Conservation (phyloP, 2,113 vertebrate genomes). For the Pyxicephalus adspersus region DNA sequence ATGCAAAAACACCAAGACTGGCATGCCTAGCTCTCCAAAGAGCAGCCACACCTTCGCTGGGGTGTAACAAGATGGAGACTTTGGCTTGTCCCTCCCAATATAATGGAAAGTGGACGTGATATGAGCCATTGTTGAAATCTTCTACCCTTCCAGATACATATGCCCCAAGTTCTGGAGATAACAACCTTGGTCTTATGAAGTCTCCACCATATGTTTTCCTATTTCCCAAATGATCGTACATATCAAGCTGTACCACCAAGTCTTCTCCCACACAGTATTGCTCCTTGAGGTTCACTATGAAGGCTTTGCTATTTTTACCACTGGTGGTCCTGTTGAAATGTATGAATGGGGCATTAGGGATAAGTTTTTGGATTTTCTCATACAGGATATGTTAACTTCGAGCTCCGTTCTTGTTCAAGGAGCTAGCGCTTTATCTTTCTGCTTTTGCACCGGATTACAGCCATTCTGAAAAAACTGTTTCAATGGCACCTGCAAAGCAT, state of each 20-base stretch:
- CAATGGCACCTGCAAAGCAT: background rate
- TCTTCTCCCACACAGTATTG: conserved; percentile 5
- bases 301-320: conserved; percentile 4
- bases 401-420: background rate
- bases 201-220: background rate
- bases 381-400: conserved; percentile 20
- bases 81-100: conserved; percentile 10
- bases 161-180: conserved; percentile 14
- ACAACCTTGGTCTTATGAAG: conserved; percentile 19
- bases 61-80: background rate
- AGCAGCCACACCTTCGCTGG: background rate
- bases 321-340: background rate
- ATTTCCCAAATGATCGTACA: conserved; percentile 4
- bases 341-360: conserved; percentile 3
- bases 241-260: background rate
- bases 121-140: conserved; percentile 2
- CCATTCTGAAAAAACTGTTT: background rate
- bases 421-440: no score
- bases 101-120: conserved; percentile 1
- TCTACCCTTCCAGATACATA: background rate
- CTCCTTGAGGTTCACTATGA: background rate
- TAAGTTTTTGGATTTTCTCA: conserved; percentile 12
- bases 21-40: conserved; percentile 5
- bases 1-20: conserved; percentile 11
- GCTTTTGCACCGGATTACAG: background rate